Base-by-base conservation (phyloP, 2,113 vertebrate species). In the Copsychus sechellarum region DNA sequence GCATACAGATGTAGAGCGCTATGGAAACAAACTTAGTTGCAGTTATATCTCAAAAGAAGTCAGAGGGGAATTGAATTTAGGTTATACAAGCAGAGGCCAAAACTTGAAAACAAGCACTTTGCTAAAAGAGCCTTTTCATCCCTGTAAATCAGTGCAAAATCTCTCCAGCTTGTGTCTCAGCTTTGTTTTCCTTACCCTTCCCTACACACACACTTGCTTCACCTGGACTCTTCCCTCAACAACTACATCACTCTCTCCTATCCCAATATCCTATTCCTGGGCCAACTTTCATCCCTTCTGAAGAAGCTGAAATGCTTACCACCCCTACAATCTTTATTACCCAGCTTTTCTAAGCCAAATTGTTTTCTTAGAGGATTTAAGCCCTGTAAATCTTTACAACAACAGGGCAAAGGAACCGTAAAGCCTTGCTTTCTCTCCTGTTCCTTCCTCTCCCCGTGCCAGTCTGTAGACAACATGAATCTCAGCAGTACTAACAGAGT, bases 211-310 rank as follows among this genome's bases (percentile, higher is more conserved):
- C 9, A 7, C 26, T 64, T 43, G 18, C 51, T 79, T 87, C 56
- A 70, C 12, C 29, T 6, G 14, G 8, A 45, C 22, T 61, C 47
- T 71, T 45, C 15, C 18, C 13, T 54, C 43, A 31, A 33, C 21
- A 71, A 19, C 5, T 18, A 64, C 12, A 29, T n/a, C 0, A 1
- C 8, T n/a, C 12, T 67, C 1, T 2, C 24, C 14, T 67, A 51
- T 60, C 31, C 34, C 33, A 74, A 0, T 21, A 51, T 51, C 50
- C 16, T 51, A 51, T 21, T 7, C 13, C 50, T 48, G 33, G 12
- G 66, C 33, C 61, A 50, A 19, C 6, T 78, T 73, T 38, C 19
- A n/a, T 15, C 29, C 22, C 19, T 60, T 56, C 61, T 67, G 17
- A 82, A 26, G 17, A 74, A 66, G 21, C 12, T 73, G 54, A 78